Percentiles rank a stretch among this genome's conserved stretches.
phyloP scores from a whole-genome alignment of 2,113 vertebrate species.

The Archilochus colubris region DNA sequence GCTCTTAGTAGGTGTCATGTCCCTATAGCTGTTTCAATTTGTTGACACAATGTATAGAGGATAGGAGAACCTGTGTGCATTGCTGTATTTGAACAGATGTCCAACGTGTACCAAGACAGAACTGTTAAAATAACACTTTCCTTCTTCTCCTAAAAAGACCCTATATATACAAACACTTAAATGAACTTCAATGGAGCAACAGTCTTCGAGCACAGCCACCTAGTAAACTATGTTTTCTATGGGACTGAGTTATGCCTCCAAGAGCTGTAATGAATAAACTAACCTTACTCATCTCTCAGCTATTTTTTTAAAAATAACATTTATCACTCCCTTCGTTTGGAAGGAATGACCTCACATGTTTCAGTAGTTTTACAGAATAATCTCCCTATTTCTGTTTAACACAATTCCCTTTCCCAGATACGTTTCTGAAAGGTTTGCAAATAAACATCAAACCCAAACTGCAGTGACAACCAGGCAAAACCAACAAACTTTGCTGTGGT shows the following conservation, averaged over 20 bases:
- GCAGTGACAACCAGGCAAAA: background rate
- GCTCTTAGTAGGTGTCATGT: background rate
- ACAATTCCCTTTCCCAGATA: background rate
- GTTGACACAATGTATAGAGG: accelerated
- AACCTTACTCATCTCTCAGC: background rate
- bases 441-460: background rate
- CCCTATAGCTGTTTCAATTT: background rate
- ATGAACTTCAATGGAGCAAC: background rate
- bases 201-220: background rate
- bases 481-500: background rate
- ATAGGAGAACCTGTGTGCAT: background rate
- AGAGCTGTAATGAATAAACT: background rate
- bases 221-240: background rate
- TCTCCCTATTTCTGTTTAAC: background rate
- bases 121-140: too few relatives aligned
- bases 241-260: background rate
- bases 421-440: background rate
- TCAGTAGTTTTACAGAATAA: background rate
- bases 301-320: background rate
- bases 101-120: accelerated
- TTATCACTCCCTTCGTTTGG: background rate
- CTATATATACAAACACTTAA: background rate
- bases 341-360: background rate
- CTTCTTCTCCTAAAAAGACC: background rate
- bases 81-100: background rate